phyloP scores from a whole-genome alignment of 2,888 invertebrate species.

The Vandiemenella viatica region DNA sequence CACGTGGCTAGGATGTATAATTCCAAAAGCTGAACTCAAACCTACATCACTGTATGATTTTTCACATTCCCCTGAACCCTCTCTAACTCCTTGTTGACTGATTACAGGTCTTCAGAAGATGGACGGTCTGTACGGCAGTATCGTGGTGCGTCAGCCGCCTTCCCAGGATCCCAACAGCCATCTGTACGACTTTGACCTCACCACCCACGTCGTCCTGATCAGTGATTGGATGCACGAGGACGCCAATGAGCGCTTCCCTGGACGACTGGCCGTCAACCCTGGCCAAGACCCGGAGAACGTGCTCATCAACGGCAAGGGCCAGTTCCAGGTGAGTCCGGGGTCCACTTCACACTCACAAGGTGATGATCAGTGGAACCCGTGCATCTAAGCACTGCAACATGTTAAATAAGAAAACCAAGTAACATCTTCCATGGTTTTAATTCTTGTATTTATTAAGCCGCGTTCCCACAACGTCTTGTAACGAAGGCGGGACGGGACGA shows the following conservation, averaged over 20 bases:
- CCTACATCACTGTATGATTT: too few species aligned
- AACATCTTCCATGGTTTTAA: too few species aligned
- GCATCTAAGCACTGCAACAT: too few species aligned
- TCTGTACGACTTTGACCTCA: constrained; percentile 76
- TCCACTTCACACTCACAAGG: too few species aligned
- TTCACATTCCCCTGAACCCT: background rate
- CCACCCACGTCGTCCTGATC: constrained; percentile 71
- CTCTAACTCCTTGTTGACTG: background rate
- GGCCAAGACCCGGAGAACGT: constrained; percentile 79
- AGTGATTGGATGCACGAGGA: constrained; percentile 86
- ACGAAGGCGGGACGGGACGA: too few species aligned
- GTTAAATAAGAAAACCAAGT: too few species aligned
- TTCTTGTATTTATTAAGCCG: too few species aligned
- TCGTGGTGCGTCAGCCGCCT: constrained; percentile 69
- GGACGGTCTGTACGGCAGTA: constrained; percentile 73
- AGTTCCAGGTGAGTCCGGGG: constrained; percentile 49
- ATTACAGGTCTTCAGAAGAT: constrained; percentile 60
- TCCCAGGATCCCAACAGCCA: constrained; percentile 72
- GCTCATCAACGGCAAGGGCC: constrained; percentile 81
- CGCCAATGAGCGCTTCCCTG: constrained; percentile 68
- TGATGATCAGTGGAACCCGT: too few species aligned
- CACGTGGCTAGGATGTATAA: too few species aligned
- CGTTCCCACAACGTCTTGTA: too few species aligned
- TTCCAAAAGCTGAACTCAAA: too few species aligned
- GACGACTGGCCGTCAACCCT: constrained; percentile 68